Percentiles rank a stretch among this genome's conserved stretches.
These are phyloP conservation scores for Apamea anceps DNA, from an alignment of 2,888 invertebrate genomes.

Conservation along the genomic window DNA sequence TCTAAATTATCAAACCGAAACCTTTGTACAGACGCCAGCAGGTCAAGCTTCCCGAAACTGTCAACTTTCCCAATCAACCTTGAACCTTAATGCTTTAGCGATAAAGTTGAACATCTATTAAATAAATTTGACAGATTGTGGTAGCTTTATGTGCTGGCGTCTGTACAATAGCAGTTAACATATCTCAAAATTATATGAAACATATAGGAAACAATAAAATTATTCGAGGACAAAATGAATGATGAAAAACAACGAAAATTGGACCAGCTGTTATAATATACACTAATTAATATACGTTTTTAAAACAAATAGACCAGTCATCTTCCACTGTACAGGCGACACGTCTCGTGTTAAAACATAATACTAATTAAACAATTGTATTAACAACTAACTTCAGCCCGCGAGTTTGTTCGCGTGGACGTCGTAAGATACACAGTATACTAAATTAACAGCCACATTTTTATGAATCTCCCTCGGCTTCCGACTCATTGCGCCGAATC, in stretches of 20 bases:
- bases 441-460: too few relatives aligned
- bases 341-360: background rate
- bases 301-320: slow-evolving; percentile 7
- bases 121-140: too few relatives aligned
- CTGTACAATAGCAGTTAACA: background rate
- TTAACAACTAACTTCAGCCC: background rate
- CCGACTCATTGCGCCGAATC: too few relatives aligned
- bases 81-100: too few relatives aligned
- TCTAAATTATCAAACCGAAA: too few relatives aligned
- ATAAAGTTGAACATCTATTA: too few relatives aligned
- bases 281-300: background rate
- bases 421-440: background rate
- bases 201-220: too few relatives aligned
- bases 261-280: slow-evolving; percentile 18
- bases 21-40: too few relatives aligned
- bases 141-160: too few relatives aligned
- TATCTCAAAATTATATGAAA: background rate
- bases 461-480: too few relatives aligned
- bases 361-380: slow-evolving; percentile 26
- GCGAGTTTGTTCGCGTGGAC: background rate
- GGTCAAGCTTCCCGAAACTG: too few relatives aligned
- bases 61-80: too few relatives aligned
- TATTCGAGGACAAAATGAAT: background rate
- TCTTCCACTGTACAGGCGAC: background rate
- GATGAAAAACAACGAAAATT: background rate